Conservation (phyloP, 2,797 vertebrate genomes). For the Lepus oiostolus region DNA sequence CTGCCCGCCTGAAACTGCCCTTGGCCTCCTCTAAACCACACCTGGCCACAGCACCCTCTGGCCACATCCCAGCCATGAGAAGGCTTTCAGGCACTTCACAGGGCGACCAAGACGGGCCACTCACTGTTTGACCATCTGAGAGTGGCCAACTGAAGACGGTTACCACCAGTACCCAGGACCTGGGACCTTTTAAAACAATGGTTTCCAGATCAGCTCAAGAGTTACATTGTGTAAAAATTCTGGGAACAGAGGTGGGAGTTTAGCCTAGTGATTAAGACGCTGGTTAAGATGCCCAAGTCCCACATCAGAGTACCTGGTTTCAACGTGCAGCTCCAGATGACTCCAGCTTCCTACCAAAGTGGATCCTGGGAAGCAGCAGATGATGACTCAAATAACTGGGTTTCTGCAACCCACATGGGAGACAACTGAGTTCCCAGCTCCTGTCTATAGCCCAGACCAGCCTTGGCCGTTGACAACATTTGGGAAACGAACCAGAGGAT, state of each 20-base stretch:
- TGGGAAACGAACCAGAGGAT: too few species aligned
- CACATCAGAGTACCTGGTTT: too few species aligned
- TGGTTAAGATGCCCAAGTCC: too few species aligned
- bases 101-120: neutral
- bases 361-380: too few species aligned
- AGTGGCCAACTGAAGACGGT: neutral
- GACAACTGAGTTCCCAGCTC: too few species aligned
- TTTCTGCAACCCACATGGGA: too few species aligned
- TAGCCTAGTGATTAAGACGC: too few species aligned
- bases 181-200: constrained; percentile 12
- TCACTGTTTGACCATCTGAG: neutral
- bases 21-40: constrained; percentile 53
- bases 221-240: constrained; percentile 34
- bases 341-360: too few species aligned
- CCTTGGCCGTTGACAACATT: too few species aligned
- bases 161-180: neutral
- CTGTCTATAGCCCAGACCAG: too few species aligned
- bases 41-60: constrained; percentile 6
- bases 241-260: neutral
- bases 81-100: neutral
- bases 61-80: neutral
- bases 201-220: constrained; percentile 14
- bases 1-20: neutral
- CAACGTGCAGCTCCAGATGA: too few species aligned
- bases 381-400: too few species aligned